Evolutionary conservation across 2,888 invertebrate genomes (phyloP).

Genomic region (Cerastis leucographa): DNA sequence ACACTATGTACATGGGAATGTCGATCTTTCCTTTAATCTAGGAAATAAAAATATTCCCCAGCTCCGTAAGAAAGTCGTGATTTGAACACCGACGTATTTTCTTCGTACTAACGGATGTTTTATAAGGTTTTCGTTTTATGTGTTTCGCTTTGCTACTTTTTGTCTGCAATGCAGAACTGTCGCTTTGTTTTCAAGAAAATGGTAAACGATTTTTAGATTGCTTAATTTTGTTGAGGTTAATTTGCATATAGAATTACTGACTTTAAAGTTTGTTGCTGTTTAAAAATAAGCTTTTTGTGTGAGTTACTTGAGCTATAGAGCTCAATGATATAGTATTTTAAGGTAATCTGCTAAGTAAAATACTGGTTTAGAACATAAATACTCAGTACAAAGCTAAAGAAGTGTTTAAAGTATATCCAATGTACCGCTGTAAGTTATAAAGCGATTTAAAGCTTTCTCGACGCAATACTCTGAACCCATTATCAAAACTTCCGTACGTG

Average conservation of each 20-base stretch:
- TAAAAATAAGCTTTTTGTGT: constrained; percentile 12
- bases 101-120: constrained; percentile 56
- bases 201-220: constrained; percentile 13
- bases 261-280: constrained; percentile 13
- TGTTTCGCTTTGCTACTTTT: constrained; percentile 43
- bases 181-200: constrained; percentile 47
- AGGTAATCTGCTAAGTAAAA: constrained; percentile 14
- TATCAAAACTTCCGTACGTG: constrained; percentile 46
- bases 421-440: constrained; percentile 36
- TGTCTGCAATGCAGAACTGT: constrained; percentile 55
- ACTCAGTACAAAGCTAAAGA: constrained; percentile 19
- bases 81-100: constrained; percentile 58
- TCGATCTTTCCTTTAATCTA: constrained; percentile 78
- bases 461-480: constrained; percentile 31
- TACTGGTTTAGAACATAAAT: neutral
- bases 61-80: constrained; percentile 64
- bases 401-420: constrained; percentile 32
- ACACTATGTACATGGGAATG: constrained; percentile 71
- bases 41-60: constrained; percentile 73
- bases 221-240: constrained; percentile 26
- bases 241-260: constrained; percentile 17
- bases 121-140: constrained; percentile 49
- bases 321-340: neutral
- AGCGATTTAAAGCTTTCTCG: constrained; percentile 26
- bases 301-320: neutral